Base-by-base conservation (phyloP, 2,888 invertebrate genomes). In the Temnothorax rugatulus region DNA sequence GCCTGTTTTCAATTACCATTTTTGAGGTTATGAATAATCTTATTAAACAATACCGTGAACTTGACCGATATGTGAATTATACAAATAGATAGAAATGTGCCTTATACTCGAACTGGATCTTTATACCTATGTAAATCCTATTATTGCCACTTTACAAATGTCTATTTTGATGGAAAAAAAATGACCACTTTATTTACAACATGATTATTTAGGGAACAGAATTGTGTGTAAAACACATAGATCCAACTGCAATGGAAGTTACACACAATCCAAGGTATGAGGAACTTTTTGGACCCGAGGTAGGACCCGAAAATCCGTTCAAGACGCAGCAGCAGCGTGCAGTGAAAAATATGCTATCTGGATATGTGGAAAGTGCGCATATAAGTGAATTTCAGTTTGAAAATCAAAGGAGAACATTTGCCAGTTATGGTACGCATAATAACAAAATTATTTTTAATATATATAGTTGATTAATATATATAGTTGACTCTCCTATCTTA, bases 331-430 rank as follows among this genome's bases (percentile, higher is more conserved):
- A 99, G 93, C 97, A 98, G 95, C 96, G 96, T 87, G 98, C 99
- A 0, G 96, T 96, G 8, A 97, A 98, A 93, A 99, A 99, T 94
- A 99, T 98, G 91, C 95, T 99, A 15, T 97, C 99, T 0, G 99
- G 99, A 0, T 99, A 97, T 95, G 98, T 99, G 0, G 99, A 99
- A 93, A 97, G 97, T 87, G 99, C 99, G 0, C 98, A 99, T 94
- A 97, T 99, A 73, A 99, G 98, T 95, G 98, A 98, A 91, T 99
- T 99, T 95, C 98, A 99, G 92, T 99, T 99, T 96, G 99, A 99
- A 95, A 98, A 98, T 94, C 99, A 99, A 94, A 96, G 99, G 83
- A 95, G 99, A 91, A 99, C 99, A 25, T 99, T 99, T 94, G 97
- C 97, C 54, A 99, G 99, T 93, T 99, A 97, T 93, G 99, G 97